phyloP scores from a whole-genome alignment of 2,797 vertebrate genomes.

The Amphiprion clarkii region DNA sequence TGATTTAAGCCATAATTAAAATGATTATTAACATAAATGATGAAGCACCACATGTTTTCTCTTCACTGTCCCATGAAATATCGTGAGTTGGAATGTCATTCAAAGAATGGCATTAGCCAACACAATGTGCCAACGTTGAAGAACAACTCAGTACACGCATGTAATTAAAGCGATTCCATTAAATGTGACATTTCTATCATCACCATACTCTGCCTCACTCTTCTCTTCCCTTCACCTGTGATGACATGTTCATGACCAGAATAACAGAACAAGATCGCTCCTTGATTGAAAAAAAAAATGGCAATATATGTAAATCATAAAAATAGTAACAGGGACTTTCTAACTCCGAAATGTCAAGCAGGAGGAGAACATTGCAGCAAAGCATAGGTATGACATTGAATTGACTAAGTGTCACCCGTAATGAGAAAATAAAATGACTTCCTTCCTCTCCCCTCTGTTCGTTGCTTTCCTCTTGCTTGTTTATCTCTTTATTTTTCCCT shows the following conservation, averaged over 20 bases:
- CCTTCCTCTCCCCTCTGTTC: conserved; percentile 37
- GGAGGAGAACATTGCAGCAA: conserved; percentile 65
- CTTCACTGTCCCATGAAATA: conserved; percentile 58
- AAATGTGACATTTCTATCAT: conserved; percentile 79
- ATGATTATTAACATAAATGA: conserved; percentile 68
- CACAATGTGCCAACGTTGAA: conserved; percentile 37
- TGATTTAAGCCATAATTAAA: conserved; percentile 71
- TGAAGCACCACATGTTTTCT: conserved; percentile 47
- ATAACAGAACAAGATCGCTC: conserved; percentile 68
- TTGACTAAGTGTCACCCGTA: conserved; percentile 62
- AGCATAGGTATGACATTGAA: conserved; percentile 75
- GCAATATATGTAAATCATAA: conserved; percentile 81
- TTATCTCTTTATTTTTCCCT: conserved; percentile 41
- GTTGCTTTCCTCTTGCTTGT: background rate
- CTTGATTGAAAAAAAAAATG: conserved; percentile 70
- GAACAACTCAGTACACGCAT: conserved; percentile 54
- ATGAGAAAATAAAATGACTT: conserved; percentile 60
- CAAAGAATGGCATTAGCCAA: conserved; percentile 57
- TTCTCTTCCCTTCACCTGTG: conserved; percentile 70
- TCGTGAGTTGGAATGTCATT: conserved; percentile 60
- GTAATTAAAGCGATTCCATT: conserved; percentile 77
- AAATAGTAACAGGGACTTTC: conserved; percentile 70
- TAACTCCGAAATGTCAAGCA: conserved; percentile 83
- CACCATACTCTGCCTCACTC: conserved; percentile 33
- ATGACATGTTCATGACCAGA: conserved; percentile 61